Evolutionary conservation across 2,888 invertebrate species (phyloP).

Genomic region (Apotomis turbidana): DNA sequence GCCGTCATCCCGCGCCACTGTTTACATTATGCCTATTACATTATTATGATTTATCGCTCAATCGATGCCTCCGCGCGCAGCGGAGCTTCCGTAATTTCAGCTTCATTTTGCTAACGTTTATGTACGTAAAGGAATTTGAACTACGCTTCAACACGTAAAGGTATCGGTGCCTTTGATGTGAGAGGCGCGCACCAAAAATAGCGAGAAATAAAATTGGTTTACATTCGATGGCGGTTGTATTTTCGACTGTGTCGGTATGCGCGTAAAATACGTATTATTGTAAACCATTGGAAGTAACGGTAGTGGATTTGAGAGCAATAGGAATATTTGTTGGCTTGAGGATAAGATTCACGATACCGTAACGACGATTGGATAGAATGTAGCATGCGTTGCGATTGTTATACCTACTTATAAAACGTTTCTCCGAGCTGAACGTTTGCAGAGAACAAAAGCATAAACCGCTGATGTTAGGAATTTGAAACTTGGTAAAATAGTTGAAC

Average conservation of each 20-base stretch:
- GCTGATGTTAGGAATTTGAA: too few relatives aligned
- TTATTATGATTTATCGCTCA: conserved; percentile 80
- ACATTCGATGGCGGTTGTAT: conserved; percentile 31
- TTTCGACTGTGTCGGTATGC: conserved; percentile 37
- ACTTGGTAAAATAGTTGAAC: too few relatives aligned
- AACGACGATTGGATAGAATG: neutral
- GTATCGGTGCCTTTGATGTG: conserved; percentile 72
- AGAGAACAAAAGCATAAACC: too few relatives aligned
- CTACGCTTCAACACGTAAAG: conserved; percentile 69
- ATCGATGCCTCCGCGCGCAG: conserved; percentile 65
- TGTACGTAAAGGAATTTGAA: conserved; percentile 72
- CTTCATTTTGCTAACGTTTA: conserved; percentile 71
- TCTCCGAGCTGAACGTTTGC: too few relatives aligned
- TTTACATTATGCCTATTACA: conserved; percentile 79
- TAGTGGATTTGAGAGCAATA: conserved; percentile 23
- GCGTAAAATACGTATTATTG: conserved; percentile 37
- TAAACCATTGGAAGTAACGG: conserved; percentile 32
- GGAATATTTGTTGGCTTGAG: conserved; percentile 15
- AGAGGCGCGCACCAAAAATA: conserved; percentile 31
- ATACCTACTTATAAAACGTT: neutral
- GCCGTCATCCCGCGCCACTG: conserved; percentile 62
- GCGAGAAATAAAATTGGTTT: conserved; percentile 38
- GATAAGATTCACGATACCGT: conserved; percentile 13
- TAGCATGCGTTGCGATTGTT: neutral
- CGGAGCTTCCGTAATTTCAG: conserved; percentile 64